Evolutionary conservation across 2,113 vertebrate species (phyloP), one percentile per base, ranked within the genome.

Genomic region (Phylloscopus whistleri): DNA sequence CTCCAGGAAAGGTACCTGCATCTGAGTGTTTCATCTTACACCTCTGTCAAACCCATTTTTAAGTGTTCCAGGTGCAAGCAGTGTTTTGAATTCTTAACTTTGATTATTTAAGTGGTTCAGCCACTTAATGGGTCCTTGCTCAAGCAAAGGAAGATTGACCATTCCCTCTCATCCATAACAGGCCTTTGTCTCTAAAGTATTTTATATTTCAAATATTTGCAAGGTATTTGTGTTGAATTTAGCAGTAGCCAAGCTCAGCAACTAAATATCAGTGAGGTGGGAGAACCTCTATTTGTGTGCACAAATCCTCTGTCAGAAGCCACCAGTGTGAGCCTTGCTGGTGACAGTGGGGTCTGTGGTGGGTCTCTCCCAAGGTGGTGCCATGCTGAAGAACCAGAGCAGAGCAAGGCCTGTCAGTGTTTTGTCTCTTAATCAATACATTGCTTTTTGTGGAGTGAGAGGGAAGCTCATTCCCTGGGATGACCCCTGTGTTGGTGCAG

Each of bases 231-330:
- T 67, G 35, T 66, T 74, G 68, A 89, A 59, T 91, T 88, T 59
- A 87, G 13, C 17, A 93, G 64, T 64, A 97, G 73, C 84, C 68
- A 91, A 90, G 94, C 87, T 94, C n/a, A 55, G n/a, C 79, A 68
- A 81, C 74, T 95, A 90, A 90, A 92, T 94, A 93, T 30, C 93
- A 58, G 39, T 91, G 37, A 53, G 70, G 22, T 60, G 41, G 20
- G 53, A 89, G 41, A 86, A 67, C 21, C 14, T 89, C 33, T 67
- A 4, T 77, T 90, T 91, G 1, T 7, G 5, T 11, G 11, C 43
- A 5, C 11, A 30, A 5, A 35, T 39, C 16, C 17, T n/a, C 16
- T n/a, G 19, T 33, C 24, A 62, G 49, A 8, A 4, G 6, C 41
- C 72, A 19, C 31, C 39, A 2, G 24, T 0, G 1, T 13, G 66